These are phyloP conservation scores for Nymphalis io DNA, from an alignment of 1,140 invertebrate species.

Conservation along the genomic window DNA sequence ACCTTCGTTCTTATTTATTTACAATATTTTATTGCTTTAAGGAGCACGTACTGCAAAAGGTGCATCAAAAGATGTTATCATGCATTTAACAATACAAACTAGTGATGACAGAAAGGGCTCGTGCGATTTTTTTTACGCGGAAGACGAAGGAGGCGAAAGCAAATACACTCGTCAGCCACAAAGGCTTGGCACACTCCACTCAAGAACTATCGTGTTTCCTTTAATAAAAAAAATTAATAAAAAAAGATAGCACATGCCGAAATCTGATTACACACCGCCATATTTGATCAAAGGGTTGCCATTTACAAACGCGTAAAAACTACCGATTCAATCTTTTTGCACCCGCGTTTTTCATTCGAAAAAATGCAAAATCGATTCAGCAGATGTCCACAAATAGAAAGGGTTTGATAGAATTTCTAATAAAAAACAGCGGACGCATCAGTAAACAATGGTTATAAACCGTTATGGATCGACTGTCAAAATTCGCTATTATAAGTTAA, in stretches of 20 bases:
- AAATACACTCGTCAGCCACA: conserved; percentile 73
- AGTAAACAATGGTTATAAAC: conserved; percentile 67
- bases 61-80: conserved; percentile 51
- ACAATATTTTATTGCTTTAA: conserved; percentile 2
- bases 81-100: conserved; percentile 42
- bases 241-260: conserved; percentile 77
- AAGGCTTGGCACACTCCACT: conserved; percentile 72
- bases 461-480: conserved; percentile 72
- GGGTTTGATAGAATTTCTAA: conserved; percentile 72
- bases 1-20: neutral
- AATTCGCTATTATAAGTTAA: conserved; percentile 66
- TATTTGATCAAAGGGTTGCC: conserved; percentile 76
- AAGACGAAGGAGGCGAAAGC: conserved; percentile 71
- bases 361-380: conserved; percentile 78
- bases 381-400: conserved; percentile 78
- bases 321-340: conserved; percentile 61
- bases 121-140: conserved; percentile 76
- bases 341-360: conserved; percentile 55
- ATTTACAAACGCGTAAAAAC: conserved; percentile 62
- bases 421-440: conserved; percentile 71
- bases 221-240: conserved; percentile 51
- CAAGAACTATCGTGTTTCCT: conserved; percentile 77
- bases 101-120: conserved; percentile 56
- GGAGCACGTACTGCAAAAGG: conserved; percentile 35
- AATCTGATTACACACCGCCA: conserved; percentile 72